Evolutionary conservation across 2,113 vertebrate species (phyloP).

Genomic region (Tetraodon nigroviridis): DNA sequence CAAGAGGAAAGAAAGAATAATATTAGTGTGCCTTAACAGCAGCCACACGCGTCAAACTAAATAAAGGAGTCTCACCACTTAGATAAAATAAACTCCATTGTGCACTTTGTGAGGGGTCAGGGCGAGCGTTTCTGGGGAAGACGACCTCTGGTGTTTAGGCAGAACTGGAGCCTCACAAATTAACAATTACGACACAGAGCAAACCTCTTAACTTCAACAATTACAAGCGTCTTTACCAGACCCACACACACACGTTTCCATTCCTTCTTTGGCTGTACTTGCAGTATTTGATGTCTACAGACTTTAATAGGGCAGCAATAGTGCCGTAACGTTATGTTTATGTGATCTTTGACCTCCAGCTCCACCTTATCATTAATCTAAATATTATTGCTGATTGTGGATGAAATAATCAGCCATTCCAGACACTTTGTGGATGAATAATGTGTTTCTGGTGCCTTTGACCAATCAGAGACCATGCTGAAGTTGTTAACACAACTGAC

Average conservation of each 20-base stretch:
- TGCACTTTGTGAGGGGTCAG: background rate
- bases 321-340: conserved; percentile 7
- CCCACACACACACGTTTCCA: conserved; percentile 31
- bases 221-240: background rate
- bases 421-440: no score
- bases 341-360: background rate
- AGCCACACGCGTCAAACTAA: background rate
- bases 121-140: background rate
- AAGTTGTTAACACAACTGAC: no score
- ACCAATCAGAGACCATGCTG: no score
- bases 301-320: background rate
- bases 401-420: no score
- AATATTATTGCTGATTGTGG: background rate
- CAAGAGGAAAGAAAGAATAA: background rate
- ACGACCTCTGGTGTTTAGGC: background rate
- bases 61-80: background rate
- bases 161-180: background rate
- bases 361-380: background rate
- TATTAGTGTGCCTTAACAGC: background rate
- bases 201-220: background rate
- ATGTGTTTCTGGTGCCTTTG: no score
- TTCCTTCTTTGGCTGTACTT: conserved; percentile 32
- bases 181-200: background rate
- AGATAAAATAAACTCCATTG: background rate
- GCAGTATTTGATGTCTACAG: conserved; percentile 2